Evolutionary conservation across 2,797 vertebrate genomes (phyloP).

Genomic region (Smutsia temminckii): DNA sequence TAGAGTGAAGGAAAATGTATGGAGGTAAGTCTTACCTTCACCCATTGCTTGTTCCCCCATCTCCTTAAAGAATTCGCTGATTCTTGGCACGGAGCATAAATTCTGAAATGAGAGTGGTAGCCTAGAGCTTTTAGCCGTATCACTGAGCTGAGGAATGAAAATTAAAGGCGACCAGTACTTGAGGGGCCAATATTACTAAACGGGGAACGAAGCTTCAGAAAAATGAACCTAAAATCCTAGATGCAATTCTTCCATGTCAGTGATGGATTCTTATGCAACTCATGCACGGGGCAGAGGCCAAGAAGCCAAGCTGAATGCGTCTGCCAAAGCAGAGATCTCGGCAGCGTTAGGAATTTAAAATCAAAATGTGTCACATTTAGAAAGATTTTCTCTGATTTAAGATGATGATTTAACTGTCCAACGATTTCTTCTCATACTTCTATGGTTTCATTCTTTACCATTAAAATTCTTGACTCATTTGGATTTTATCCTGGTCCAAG

Average conservation of each 20-base stretch:
- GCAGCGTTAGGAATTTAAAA: background rate
- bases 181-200: background rate
- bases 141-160: background rate
- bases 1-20: background rate
- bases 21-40: background rate
- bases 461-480: slow-evolving; percentile 30
- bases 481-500: background rate
- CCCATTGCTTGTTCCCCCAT: background rate
- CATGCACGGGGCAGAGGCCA: background rate
- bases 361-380: background rate
- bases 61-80: background rate
- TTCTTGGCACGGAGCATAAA: background rate
- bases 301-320: background rate
- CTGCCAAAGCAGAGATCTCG: background rate
- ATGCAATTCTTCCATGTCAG: background rate
- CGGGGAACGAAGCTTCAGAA: background rate
- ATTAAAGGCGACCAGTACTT: background rate
- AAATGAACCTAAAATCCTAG: background rate
- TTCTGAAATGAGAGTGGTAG: background rate
- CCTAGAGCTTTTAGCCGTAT: background rate
- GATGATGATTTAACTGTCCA: background rate
- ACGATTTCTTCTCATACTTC: background rate
- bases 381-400: slow-evolving; percentile 26
- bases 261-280: background rate
- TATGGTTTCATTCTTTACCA: background rate